phyloP scores from a whole-genome alignment of 2,888 invertebrate species.

The Brenthis hecate region DNA sequence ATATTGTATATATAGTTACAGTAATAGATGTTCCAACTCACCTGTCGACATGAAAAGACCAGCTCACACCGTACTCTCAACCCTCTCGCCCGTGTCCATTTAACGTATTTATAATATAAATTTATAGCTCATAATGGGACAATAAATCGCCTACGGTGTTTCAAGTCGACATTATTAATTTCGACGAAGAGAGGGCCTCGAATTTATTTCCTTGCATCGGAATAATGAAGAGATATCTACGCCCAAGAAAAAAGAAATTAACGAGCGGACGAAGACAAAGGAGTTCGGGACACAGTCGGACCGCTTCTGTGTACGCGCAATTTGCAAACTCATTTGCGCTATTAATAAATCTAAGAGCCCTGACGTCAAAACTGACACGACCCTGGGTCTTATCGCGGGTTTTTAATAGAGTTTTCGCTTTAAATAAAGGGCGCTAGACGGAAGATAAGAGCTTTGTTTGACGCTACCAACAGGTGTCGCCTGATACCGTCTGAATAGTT shows the following conservation, averaged over 20 bases:
- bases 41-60: background rate
- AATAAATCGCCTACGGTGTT: conserved; percentile 56
- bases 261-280: conserved; percentile 56
- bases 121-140: conserved; percentile 64
- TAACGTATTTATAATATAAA: conserved; percentile 57
- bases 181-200: conserved; percentile 48
- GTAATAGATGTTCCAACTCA: background rate
- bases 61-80: conserved; percentile 1
- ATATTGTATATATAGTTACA: too few relatives aligned
- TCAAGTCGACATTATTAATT: conserved; percentile 63
- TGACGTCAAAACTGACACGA: conserved; percentile 23
- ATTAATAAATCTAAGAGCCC: conserved; percentile 46
- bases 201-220: conserved; percentile 61
- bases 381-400: conserved; percentile 19
- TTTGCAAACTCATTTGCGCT: conserved; percentile 61
- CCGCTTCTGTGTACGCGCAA: conserved; percentile 52
- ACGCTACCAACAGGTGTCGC: conserved; percentile 60
- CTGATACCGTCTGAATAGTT: conserved; percentile 61
- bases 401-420: conserved; percentile 33
- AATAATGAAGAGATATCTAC: conserved; percentile 64
- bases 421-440: conserved; percentile 31
- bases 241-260: conserved; percentile 48
- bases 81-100: conserved; percentile 28
- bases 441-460: conserved; percentile 32
- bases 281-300: conserved; percentile 53